Base-by-base conservation (phyloP, 2,113 vertebrate genomes). In the Oreochromis niloticus region DNA sequence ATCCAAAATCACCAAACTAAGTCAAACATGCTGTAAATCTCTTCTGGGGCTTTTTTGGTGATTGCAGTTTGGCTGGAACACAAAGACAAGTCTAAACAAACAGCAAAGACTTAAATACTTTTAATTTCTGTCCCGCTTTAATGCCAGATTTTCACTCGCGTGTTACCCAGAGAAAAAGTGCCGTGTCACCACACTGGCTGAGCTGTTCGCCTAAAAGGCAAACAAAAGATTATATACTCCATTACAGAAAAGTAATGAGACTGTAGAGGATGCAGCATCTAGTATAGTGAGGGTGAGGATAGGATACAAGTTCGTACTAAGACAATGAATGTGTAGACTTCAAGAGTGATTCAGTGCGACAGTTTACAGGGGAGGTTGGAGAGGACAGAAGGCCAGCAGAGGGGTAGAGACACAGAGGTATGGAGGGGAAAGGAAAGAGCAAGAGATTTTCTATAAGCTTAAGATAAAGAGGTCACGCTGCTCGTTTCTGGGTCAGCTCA, bases 401-500 rank as follows among this genome's bases (percentile, higher is more conserved):
- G 87, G 50, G 48, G 19, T 32, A 71, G 80, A 17, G 68, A 80
- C 11, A 27, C 27, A 48, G 57, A 82, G 41, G 80, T 85, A 79
- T 24, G 41, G 34, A 48, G 59, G 5, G n/a, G 41, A 80, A 68
- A 50, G 27, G 48, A 73, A 73, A 48, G 66, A 52, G 66, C 22
- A 39, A 56, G 83, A 43, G 68, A 55, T 80, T 90, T 94, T 83
- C 91, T 93, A 92, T 93, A 94, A 93, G 94, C 78, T 93, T 88
- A 93, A 92, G 91, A 86, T 92, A 91, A 94, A 93, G 92, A 93
- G 94, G 93, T 95, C 93, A 93, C 83, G 85, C 81, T 85, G 85
- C 22, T 10, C 55, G 85, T 95, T 94, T 94, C 92, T 94, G 94
- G 94, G 94, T 96, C 92, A 92, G 36, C 6, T 91, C 82, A 87